Evolutionary conservation across 2,888 invertebrate species (phyloP).

Genomic region (Sclerodermus sp.): DNA sequence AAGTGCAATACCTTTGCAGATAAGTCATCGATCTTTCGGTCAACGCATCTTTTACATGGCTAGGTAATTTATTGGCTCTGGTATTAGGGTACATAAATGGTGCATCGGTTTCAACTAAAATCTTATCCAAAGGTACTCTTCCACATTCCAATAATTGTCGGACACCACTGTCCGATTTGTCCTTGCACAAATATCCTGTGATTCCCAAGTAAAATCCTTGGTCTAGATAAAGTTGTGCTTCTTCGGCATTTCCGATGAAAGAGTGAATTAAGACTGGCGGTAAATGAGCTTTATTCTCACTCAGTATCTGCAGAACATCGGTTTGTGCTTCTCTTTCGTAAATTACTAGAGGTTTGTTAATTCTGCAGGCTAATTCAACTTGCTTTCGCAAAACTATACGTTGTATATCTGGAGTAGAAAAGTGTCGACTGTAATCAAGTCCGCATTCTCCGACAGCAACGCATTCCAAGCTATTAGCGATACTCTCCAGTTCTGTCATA

Average conservation of each 20-base stretch:
- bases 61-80: slow-evolving; percentile 86
- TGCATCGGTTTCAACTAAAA: slow-evolving; percentile 90
- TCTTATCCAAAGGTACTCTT: slow-evolving; percentile 77
- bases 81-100: slow-evolving; percentile 97
- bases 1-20: slow-evolving; percentile 88
- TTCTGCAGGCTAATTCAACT: slow-evolving; percentile 82
- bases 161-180: slow-evolving; percentile 89
- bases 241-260: slow-evolving; percentile 85
- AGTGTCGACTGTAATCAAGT: slow-evolving; percentile 90
- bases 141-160: slow-evolving; percentile 80
- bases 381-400: slow-evolving; percentile 84
- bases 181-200: slow-evolving; percentile 86
- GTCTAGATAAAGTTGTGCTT: slow-evolving; percentile 80
- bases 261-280: slow-evolving; percentile 90
- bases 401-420: slow-evolving; percentile 88
- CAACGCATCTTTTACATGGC: slow-evolving; percentile 82
- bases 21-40: slow-evolving; percentile 84
- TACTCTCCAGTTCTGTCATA: slow-evolving; percentile 67
- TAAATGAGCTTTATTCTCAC: slow-evolving; percentile 61
- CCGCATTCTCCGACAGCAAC: slow-evolving; percentile 95
- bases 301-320: slow-evolving; percentile 77
- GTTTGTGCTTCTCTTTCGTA: slow-evolving; percentile 91
- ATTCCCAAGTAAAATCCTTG: slow-evolving; percentile 85
- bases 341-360: slow-evolving; percentile 85
- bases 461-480: slow-evolving; percentile 83